Evolutionary conservation across 2,888 invertebrate genomes (phyloP), one percentile per base, ranked within the genome.

Genomic region (Parapristionchus giblindavisi): DNA sequence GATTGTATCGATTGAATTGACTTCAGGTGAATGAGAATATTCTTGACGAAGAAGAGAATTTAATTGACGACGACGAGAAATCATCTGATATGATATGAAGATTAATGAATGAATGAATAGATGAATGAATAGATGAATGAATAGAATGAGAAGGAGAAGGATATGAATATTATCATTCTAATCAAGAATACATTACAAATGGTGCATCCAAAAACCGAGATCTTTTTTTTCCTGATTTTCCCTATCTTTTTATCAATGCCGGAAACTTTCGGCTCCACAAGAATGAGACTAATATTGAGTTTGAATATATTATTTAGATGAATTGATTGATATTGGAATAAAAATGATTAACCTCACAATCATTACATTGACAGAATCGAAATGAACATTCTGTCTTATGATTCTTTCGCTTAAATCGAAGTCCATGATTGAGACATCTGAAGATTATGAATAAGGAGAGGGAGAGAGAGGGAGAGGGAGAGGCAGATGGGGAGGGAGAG

Each of bases 1-100:
- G 4, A 61, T 61, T 21, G 36, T 4, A 40, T 65, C 40, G 5
- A 14, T 27, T 29, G 61, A 24, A 3, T 27, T 11, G 34, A 17
- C 34, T 27, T 43, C 65, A 24, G 40, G 65, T 24, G 65, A 65
- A 24, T 34, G 29, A 2, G 68, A 68, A 52, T 27, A 51, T 27
- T 71, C 71, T 56, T 70, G 80, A 76, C 80, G 76, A 29, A 83
- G 79, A 27, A 81, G 80, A 14, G 78, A 79, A 76, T 82, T 83
- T 34, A 83, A 76, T 58, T 83, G 80, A 56, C 83, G 80, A 34
- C 83, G 79, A 66, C 81, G 73, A 66, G 80, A 82, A 21, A 83
- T 82, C 82, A 83, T 82, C 83, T 83, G 77, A 61, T 78, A 24
- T 8, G 27, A 21, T n/a, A 17, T n/a, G n/a, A 43, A 24, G 56